These are phyloP conservation scores for Ostrea denselamellosa DNA, from an alignment of 1,140 invertebrate genomes.

Conservation along the genomic window DNA sequence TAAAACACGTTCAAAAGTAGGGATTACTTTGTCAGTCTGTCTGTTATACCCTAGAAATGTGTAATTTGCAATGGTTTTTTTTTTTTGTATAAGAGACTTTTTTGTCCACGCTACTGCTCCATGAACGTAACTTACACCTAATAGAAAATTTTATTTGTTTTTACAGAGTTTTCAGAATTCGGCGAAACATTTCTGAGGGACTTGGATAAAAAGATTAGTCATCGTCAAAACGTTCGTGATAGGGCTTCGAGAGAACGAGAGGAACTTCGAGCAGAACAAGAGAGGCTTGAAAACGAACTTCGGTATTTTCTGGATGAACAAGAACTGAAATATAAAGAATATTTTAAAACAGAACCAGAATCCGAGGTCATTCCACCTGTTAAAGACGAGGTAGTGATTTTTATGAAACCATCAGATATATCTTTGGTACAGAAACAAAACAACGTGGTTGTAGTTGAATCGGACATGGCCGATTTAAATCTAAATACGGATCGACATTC, in stretches of 20 bases:
- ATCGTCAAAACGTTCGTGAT: constrained; percentile 59
- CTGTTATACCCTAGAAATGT: too few relatives aligned
- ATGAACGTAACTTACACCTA: too few relatives aligned
- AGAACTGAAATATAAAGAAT: constrained; percentile 55
- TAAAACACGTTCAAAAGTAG: too few relatives aligned
- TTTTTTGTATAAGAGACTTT: too few relatives aligned
- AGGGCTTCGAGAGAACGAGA: constrained; percentile 49
- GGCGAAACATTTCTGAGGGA: constrained; percentile 61
- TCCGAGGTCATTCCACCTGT: background rate
- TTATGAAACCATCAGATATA: background rate
- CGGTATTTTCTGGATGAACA: constrained; percentile 60
- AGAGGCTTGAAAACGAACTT: constrained; percentile 57
- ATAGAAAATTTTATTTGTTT: background rate
- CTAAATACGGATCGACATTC: background rate
- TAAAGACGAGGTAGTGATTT: background rate
- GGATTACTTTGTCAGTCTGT: too few relatives aligned
- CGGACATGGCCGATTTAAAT: constrained; percentile 3
- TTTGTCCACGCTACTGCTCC: too few relatives aligned
- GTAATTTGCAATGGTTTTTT: too few relatives aligned
- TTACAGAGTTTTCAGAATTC: constrained; percentile 59
- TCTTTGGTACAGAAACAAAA: background rate
- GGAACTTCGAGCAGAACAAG: constrained; percentile 56
- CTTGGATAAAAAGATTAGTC: constrained; percentile 58
- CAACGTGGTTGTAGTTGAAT: background rate
- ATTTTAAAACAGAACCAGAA: constrained; percentile 35